Base-by-base conservation (phyloP, 35 echinoderm and acorn worm genomes). In the Chiridota heheva region DNA sequence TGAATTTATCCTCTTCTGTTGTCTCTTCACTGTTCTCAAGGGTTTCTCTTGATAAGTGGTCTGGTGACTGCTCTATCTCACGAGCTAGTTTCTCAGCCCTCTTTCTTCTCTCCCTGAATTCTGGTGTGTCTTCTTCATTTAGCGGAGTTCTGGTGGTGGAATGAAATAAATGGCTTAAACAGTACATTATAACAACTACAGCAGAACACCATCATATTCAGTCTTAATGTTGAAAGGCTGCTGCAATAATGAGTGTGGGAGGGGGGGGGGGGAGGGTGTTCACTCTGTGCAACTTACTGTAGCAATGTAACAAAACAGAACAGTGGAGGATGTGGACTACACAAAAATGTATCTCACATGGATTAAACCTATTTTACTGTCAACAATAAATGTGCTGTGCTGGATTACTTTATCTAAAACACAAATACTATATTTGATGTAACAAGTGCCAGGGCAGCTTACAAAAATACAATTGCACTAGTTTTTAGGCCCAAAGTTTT, bases 1-100 rank as follows among this genome's bases (percentile, higher is more conserved):
- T 88, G 47, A 83, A 93, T 33, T 72, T 67, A 5, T 91, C 88
- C 42, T 88, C 85, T 63, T 93, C 90, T 33, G 67, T 53, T 7
- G 58, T 69, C 39, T 76, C 85, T 26, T 89, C 86, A 47, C 35
- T 76, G 36, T 79, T 82, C 58, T 86, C 84, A 49, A 72, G 22
- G 42, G 58, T 36, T 8, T 60, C 84, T 36, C 35, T 55, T 16
- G 22, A 37, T 16, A 84, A 42, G 53, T 67, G 58, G 46, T 53
- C 66, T 37, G 78, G 78, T 58, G 47, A 70, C 20, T 63, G 67
- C 61, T 88, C 85, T 3, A 88, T 93, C 28, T 88, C 67, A 40
- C 76, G 40, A 56, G 90, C 90, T 33, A 88, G 36, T 34, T 66
- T 82, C 35, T 93, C 72, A 26, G 90, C 90, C 69, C 65, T 77